These are phyloP conservation scores for Thunnus thynnus DNA, from an alignment of 2,113 vertebrate species.

Conservation along the genomic window DNA sequence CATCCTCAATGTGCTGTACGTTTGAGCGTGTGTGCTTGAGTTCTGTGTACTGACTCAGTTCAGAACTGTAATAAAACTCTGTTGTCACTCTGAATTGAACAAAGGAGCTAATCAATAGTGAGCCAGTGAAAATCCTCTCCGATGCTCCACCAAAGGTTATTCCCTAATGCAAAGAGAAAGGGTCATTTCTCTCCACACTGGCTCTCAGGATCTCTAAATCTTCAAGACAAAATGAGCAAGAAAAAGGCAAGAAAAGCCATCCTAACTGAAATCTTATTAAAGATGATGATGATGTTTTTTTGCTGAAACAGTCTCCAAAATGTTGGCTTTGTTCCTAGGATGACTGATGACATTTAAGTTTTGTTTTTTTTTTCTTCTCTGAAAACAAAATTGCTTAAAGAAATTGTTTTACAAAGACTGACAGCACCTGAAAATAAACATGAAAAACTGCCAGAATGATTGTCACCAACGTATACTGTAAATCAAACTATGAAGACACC, in stretches of 20 bases:
- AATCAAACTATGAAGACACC: conserved; percentile 7
- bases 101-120: conserved; percentile 47
- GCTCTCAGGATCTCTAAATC: conserved; percentile 12
- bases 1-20: neutral
- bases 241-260: conserved; percentile 16
- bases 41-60: conserved; percentile 1
- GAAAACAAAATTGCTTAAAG: neutral
- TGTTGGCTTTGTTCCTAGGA: conserved; percentile 1
- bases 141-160: conserved; percentile 20
- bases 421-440: neutral
- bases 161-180: conserved; percentile 40
- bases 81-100: conserved; percentile 30
- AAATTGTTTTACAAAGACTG: neutral
- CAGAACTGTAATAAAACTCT: conserved; percentile 30
- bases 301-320: neutral
- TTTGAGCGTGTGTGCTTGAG: conserved; percentile 3
- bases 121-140: conserved; percentile 7
- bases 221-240: conserved; percentile 25
- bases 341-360: neutral
- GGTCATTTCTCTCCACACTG: conserved; percentile 46
- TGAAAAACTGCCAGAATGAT: neutral
- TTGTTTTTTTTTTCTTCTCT: neutral
- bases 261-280: conserved; percentile 21
- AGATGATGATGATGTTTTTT: neutral
- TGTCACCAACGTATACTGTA: neutral